A percentile compares a stretch with the other conserved stretches of the same genome.
Evolutionary conservation across 1,140 invertebrate species (phyloP).

Genomic region (Diuraphis noxia): DNA sequence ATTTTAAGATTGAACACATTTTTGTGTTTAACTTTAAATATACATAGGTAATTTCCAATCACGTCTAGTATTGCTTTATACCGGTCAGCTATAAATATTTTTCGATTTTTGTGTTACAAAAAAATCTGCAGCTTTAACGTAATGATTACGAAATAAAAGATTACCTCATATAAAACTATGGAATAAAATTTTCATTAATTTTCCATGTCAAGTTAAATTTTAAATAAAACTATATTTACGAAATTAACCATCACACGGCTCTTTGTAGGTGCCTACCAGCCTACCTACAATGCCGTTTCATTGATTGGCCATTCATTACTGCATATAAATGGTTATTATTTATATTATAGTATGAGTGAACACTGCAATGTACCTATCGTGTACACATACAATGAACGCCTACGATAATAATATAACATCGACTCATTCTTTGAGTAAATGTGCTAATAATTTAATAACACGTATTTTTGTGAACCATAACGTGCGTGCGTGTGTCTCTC

Average conservation of each 20-base stretch:
- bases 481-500: neutral
- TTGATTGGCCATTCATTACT: neutral
- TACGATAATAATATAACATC: neutral
- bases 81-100: neutral
- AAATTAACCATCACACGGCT: neutral
- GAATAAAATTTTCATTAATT: neutral
- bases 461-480: neutral
- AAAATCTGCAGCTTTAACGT: neutral
- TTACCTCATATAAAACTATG: neutral
- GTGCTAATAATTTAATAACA: constrained; percentile 45
- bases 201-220: neutral
- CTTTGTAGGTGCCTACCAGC: neutral
- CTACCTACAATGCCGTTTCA: neutral
- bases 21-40: neutral
- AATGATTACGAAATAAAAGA: neutral
- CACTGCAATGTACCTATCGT: neutral
- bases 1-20: neutral
- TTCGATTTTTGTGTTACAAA: neutral
- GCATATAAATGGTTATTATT: neutral
- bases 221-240: neutral
- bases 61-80: neutral
- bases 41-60: neutral
- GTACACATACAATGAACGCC: neutral
- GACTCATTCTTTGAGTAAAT: neutral
- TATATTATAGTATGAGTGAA: neutral